Conservation (phyloP, 2,888 invertebrate species). For the Chymomyza fuscimana region DNA sequence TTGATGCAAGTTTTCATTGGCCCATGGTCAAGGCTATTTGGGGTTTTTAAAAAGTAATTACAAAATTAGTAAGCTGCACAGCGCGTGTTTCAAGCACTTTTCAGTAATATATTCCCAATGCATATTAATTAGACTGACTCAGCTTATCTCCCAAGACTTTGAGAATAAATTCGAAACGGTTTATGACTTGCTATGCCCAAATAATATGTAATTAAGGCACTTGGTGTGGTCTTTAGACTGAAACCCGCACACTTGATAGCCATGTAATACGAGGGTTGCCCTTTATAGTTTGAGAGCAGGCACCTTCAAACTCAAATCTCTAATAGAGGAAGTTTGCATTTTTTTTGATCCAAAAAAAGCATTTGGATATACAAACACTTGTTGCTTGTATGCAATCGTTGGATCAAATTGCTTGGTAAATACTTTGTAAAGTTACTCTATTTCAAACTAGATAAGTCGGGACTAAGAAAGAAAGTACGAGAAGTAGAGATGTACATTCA, state of each 20-base stretch:
- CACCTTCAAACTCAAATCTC: constrained; percentile 43
- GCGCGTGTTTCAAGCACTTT: constrained; percentile 6
- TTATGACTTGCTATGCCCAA: constrained; percentile 26
- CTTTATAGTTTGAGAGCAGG: constrained; percentile 8
- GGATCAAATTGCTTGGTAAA: too few species aligned
- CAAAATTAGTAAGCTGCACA: constrained; percentile 28
- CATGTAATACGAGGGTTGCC: constrained; percentile 10
- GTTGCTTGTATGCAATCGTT: too few species aligned
- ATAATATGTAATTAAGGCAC: constrained; percentile 16
- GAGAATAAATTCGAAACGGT: background rate
- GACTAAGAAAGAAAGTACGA: too few species aligned
- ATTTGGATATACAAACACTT: too few species aligned
- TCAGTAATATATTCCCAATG: constrained; percentile 14
- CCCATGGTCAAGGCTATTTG: background rate
- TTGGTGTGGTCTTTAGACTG: background rate
- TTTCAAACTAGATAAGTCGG: too few species aligned
- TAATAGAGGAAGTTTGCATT: too few species aligned
- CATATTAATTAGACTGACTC: constrained; percentile 28
- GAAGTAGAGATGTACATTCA: too few species aligned
- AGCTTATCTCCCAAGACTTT: background rate
- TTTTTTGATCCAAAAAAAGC: too few species aligned
- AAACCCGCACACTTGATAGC: constrained; percentile 32
- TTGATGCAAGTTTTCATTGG: background rate
- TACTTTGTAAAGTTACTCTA: too few species aligned
- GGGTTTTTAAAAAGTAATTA: background rate